Conservation (phyloP, 1,140 invertebrate genomes). For the Musca vetustissima region DNA sequence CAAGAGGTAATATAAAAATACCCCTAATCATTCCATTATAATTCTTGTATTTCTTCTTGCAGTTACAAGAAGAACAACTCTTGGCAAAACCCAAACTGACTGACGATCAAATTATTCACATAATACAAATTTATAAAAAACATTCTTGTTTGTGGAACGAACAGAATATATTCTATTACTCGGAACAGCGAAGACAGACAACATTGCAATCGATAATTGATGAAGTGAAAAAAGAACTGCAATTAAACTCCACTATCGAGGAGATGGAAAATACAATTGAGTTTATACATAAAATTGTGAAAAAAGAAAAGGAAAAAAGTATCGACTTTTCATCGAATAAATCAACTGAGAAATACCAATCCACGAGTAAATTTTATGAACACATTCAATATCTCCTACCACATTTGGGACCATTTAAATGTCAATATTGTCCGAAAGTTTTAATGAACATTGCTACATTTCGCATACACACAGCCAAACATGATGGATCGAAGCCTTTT, state of each 20-base stretch:
- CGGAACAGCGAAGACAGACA: slow-evolving; percentile 1
- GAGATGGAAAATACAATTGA: slow-evolving; percentile 10
- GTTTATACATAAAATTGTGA: slow-evolving; percentile 6
- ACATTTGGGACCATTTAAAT: slow-evolving; percentile 33
- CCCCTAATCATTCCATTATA: no score
- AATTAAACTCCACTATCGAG: neutral
- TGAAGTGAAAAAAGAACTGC: slow-evolving; percentile 10
- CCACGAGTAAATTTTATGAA: slow-evolving; percentile 12
- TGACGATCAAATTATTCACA: neutral
- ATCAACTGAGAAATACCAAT: slow-evolving; percentile 7
- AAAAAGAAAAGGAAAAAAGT: slow-evolving; percentile 12
- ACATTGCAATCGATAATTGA: neutral
- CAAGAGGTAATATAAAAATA: slow-evolving; percentile 4
- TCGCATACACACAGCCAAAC: slow-evolving; percentile 32
- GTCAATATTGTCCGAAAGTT: slow-evolving; percentile 30
- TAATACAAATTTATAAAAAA: slow-evolving; percentile 21
- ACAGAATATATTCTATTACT: slow-evolving; percentile 19
- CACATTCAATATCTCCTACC: slow-evolving; percentile 9
- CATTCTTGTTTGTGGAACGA: slow-evolving; percentile 21
- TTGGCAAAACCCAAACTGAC: neutral
- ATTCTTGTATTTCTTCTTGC: neutral
- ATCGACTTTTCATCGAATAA: neutral
- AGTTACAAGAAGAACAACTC: slow-evolving; percentile 4
- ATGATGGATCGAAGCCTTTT: slow-evolving; percentile 35
- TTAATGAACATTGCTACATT: slow-evolving; percentile 33